phyloP scores from a whole-genome alignment of 2,797 vertebrate species.

The Anguilla anguilla region DNA sequence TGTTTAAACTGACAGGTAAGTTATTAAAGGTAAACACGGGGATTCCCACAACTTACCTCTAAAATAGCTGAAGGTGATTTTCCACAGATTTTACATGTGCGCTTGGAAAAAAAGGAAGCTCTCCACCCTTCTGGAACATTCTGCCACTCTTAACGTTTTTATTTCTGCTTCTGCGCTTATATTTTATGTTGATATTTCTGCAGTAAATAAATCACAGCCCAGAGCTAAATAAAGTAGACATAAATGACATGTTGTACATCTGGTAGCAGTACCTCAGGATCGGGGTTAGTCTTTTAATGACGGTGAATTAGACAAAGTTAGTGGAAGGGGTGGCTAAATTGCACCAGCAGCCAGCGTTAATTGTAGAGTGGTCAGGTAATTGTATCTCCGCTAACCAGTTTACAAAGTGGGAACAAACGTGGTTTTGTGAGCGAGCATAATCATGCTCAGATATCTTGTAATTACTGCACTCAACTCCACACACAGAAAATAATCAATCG shows the following conservation, averaged over 20 bases:
- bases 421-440: conserved; percentile 34
- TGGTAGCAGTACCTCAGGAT: conserved; percentile 9
- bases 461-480: conserved; percentile 2
- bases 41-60: conserved; percentile 12
- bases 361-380: conserved; percentile 58
- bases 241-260: conserved; percentile 19
- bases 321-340: conserved; percentile 50
- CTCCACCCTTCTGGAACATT: neutral
- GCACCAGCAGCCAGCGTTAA: conserved; percentile 49
- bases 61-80: conserved; percentile 13
- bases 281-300: conserved; percentile 45
- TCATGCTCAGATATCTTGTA: conserved; percentile 21
- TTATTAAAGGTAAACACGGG: conserved; percentile 12
- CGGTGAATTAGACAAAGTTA: conserved; percentile 38
- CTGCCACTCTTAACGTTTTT: neutral
- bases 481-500: conserved; percentile 28
- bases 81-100: conserved; percentile 3
- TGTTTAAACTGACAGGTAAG: conserved; percentile 20
- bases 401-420: conserved; percentile 39
- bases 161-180: neutral
- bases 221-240: conserved; percentile 4
- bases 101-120: neutral
- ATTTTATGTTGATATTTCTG: conserved; percentile 7
- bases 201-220: conserved; percentile 6
- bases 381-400: conserved; percentile 53